A percentile compares a stretch with the other conserved stretches of the same genome.
Conservation (phyloP, 2,797 vertebrate species). For the Tangara arthus region DNA sequence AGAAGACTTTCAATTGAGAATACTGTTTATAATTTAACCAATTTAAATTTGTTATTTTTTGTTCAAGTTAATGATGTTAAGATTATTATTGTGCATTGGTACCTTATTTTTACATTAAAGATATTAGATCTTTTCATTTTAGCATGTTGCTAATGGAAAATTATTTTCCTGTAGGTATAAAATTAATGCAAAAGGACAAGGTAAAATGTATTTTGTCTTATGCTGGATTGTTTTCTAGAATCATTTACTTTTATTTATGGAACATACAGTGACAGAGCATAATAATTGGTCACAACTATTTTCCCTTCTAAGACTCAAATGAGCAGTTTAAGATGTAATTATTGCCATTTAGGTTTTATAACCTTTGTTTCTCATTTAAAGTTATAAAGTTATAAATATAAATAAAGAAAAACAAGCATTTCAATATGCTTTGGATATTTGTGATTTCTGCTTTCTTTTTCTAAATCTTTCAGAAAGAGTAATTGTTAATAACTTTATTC, state of each 20-base stretch:
- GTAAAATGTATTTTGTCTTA: background rate
- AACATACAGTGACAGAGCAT: background rate
- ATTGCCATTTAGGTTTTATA: background rate
- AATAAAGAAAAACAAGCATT: background rate
- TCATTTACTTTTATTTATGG: background rate
- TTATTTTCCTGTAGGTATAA: background rate
- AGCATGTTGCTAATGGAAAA: background rate
- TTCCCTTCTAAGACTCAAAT: background rate
- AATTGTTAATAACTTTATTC: background rate
- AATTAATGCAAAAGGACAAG: background rate
- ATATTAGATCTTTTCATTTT: background rate
- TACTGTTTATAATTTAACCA: background rate
- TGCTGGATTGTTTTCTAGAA: background rate
- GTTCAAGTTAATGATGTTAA: background rate
- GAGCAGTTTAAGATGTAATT: background rate
- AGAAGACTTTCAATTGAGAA: background rate
- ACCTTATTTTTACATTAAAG: background rate
- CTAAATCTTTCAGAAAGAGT: background rate
- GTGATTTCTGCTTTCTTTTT: background rate
- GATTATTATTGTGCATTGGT: background rate
- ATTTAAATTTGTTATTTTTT: background rate
- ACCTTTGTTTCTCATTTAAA: background rate
- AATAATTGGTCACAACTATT: background rate
- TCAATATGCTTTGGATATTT: background rate
- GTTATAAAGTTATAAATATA: too few relatives aligned